A percentile compares a stretch with the other conserved stretches of the same genome.
phyloP scores from a whole-genome alignment of 2,113 vertebrate species.

The Podarcis raffonei region DNA sequence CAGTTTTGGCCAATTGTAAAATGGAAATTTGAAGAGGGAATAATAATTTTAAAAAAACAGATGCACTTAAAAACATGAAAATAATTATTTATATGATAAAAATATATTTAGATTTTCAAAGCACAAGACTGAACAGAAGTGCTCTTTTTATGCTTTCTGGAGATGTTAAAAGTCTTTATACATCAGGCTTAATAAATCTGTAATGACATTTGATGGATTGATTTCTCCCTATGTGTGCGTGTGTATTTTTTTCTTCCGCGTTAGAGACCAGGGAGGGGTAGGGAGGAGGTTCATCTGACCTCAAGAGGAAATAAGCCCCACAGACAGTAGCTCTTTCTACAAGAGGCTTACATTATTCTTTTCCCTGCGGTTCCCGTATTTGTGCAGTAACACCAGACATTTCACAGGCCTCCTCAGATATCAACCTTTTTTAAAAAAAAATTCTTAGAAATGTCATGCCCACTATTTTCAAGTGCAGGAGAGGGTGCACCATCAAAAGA shows the following conservation, averaged over 20 bases:
- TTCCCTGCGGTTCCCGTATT: neutral
- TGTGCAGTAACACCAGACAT: neutral
- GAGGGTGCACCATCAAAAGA: neutral
- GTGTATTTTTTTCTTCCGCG: conserved; percentile 26
- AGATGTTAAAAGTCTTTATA: conserved; percentile 87
- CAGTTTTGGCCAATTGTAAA: conserved; percentile 75
- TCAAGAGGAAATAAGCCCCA: conserved; percentile 27
- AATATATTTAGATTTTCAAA: conserved; percentile 90
- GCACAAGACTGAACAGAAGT: conserved; percentile 84
- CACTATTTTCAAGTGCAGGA: neutral
- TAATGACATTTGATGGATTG: conserved; percentile 86
- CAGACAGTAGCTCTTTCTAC: conserved; percentile 30
- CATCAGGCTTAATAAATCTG: conserved; percentile 87
- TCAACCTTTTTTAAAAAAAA: too few relatives aligned
- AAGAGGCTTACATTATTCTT: conserved; percentile 28
- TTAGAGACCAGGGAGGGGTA: conserved; percentile 10
- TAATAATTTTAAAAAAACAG: conserved; percentile 60
- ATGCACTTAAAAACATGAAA: conserved; percentile 86
- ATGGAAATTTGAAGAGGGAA: conserved; percentile 72
- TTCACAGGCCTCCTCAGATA: neutral
- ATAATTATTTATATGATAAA: conserved; percentile 89
- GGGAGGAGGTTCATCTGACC: conserved; percentile 25
- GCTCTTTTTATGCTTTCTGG: conserved; percentile 85
- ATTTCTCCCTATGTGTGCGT: conserved; percentile 58
- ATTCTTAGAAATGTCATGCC: neutral